Percentiles rank a stretch among this genome's conserved stretches.
Evolutionary conservation across 2,113 vertebrate genomes (phyloP).

Genomic region (Dipodomys ordii): DNA sequence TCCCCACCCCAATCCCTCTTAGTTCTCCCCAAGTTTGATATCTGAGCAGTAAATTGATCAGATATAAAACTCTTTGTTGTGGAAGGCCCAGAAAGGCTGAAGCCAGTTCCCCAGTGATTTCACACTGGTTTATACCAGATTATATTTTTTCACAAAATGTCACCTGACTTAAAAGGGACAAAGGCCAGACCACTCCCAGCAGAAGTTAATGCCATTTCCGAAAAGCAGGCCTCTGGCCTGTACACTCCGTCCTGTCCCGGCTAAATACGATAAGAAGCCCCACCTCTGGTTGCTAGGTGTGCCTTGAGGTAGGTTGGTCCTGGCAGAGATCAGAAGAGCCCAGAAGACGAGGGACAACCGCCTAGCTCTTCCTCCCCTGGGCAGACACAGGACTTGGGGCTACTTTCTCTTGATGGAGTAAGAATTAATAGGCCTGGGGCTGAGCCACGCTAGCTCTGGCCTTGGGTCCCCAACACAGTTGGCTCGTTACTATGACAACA

Average conservation of each 20-base stretch:
- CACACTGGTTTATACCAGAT: conserved; percentile 39
- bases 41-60: not conserved
- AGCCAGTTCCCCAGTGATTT: not conserved
- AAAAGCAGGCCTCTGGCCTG: not conserved
- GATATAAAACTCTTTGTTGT: not conserved
- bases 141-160: conserved; percentile 32
- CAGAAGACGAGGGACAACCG: not conserved
- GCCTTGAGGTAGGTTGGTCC: not conserved
- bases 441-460: not conserved
- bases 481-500: not conserved
- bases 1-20: accelerated
- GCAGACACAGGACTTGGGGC: not conserved
- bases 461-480: not conserved
- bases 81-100: not conserved
- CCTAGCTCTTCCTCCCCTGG: not conserved
- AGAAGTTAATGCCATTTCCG: conserved; percentile 31
- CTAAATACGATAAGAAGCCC: conserved; percentile 51
- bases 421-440: not conserved
- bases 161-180: conserved; percentile 59
- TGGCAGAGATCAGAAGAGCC: not conserved
- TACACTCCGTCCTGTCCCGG: conserved; percentile 38
- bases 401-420: not conserved
- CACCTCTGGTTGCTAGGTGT: conserved; percentile 16
- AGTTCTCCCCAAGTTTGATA: too few relatives aligned
- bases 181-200: conserved; percentile 69